A percentile compares a stretch with the other conserved stretches of the same genome.
Conservation (phyloP, 2,113 vertebrate genomes). For the Aspidoscelis tigris region DNA sequence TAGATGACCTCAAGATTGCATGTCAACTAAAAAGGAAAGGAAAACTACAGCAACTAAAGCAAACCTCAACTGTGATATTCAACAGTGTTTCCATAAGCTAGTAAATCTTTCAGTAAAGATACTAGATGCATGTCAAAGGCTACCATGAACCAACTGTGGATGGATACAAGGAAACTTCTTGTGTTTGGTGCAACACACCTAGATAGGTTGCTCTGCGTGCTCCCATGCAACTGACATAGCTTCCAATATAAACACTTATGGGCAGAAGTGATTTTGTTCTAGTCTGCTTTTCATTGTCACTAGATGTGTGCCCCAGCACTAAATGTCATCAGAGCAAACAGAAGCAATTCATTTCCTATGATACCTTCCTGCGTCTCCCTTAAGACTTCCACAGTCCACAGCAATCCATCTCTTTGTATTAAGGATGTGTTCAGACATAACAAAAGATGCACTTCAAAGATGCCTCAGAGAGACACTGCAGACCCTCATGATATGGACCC, state of each 20-base stretch:
- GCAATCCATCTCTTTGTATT: too few relatives aligned
- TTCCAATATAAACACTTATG: neutral
- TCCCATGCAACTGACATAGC: neutral
- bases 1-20: conserved; percentile 42
- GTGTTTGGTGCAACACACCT: neutral
- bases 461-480: too few relatives aligned
- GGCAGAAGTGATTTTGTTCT: neutral
- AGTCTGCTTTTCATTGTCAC: neutral
- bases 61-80: neutral
- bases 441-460: too few relatives aligned
- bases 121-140: neutral
- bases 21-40: conserved; percentile 49
- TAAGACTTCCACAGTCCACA: too few relatives aligned
- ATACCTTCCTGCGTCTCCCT: too few relatives aligned
- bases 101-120: neutral
- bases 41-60: conserved; percentile 50
- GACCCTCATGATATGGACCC: too few relatives aligned
- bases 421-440: too few relatives aligned
- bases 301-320: too few relatives aligned
- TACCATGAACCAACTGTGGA: neutral
- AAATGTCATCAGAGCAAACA: too few relatives aligned
- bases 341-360: too few relatives aligned
- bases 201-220: neutral
- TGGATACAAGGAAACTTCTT: neutral
- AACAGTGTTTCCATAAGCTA: too few relatives aligned